Percentiles rank a stretch among this genome's conserved stretches.
phyloP scores from a whole-genome alignment of 2,113 vertebrate species.

The Tor tambroides region DNA sequence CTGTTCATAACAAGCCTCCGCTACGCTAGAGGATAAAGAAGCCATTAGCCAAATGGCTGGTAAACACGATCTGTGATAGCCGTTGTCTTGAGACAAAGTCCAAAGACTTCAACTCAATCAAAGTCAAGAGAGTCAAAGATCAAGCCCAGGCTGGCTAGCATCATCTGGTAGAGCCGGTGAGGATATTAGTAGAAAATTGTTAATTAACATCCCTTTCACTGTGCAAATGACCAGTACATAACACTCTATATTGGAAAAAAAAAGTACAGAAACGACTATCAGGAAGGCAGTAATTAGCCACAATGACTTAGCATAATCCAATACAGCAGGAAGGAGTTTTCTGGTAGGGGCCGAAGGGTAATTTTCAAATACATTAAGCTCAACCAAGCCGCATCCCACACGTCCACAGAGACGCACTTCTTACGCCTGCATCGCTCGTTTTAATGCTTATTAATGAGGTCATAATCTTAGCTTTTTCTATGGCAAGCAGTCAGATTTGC shows the following conservation, averaged over 20 bases:
- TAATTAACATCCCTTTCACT: slow-evolving; percentile 25
- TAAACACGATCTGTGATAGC: background rate
- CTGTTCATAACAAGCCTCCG: slow-evolving; percentile 5
- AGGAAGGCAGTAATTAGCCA: slow-evolving; percentile 67
- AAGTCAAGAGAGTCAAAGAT: slow-evolving; percentile 17
- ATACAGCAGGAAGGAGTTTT: slow-evolving; percentile 53
- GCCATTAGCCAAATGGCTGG: slow-evolving; percentile 21
- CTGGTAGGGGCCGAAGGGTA: slow-evolving; percentile 55
- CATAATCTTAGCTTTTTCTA: slow-evolving; percentile 62
- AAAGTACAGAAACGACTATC: slow-evolving; percentile 41
- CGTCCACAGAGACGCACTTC: slow-evolving; percentile 7
- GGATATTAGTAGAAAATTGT: slow-evolving; percentile 23
- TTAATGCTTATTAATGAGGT: slow-evolving; percentile 61
- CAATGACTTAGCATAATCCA: slow-evolving; percentile 61
- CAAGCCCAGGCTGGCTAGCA: background rate
- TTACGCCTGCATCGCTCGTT: slow-evolving; percentile 44
- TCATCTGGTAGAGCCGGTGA: background rate
- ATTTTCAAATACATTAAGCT: slow-evolving; percentile 63
- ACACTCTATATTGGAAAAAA: background rate
- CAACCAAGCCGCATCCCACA: slow-evolving; percentile 50
- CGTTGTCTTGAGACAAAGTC: slow-evolving; percentile 1
- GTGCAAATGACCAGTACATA: background rate
- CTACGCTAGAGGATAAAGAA: slow-evolving; percentile 1
- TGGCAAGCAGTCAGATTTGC: slow-evolving; percentile 45
- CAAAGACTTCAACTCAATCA: background rate